Percentiles rank a stretch among this genome's conserved stretches.
phyloP scores from a whole-genome alignment of 1,140 invertebrate genomes.

The Drosophila parabipectinata region DNA sequence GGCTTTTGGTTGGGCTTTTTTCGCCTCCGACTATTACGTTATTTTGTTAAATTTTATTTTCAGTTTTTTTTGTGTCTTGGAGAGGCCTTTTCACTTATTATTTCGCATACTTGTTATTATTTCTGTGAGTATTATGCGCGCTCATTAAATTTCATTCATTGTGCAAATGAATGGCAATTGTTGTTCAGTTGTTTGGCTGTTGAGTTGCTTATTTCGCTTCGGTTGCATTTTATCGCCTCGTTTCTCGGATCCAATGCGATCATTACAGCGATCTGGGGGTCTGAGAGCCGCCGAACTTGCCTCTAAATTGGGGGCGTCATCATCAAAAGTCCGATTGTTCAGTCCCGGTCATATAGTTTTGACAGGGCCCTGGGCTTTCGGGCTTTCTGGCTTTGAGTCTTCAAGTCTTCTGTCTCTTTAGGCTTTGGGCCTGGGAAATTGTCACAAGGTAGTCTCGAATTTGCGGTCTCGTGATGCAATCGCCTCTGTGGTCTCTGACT shows the following conservation, averaged over 20 bases:
- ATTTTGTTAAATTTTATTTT: slow-evolving; percentile 8
- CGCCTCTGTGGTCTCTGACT: slow-evolving; percentile 31
- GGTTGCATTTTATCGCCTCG: slow-evolving; percentile 49
- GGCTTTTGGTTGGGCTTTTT: slow-evolving; percentile 14
- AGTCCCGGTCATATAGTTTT: slow-evolving; percentile 10
- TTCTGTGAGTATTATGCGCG: slow-evolving; percentile 31
- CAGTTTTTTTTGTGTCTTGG: slow-evolving; percentile 15
- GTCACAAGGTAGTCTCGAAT: slow-evolving; percentile 32
- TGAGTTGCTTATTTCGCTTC: slow-evolving; percentile 7
- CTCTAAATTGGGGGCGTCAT: slow-evolving; percentile 40
- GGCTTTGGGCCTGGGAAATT: slow-evolving; percentile 24
- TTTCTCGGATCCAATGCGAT: slow-evolving; percentile 35
- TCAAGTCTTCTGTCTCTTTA: no score
- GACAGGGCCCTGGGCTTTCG: slow-evolving; percentile 5
- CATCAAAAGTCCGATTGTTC: slow-evolving; percentile 34
- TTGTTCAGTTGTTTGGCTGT: slow-evolving; percentile 12
- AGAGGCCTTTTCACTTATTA: slow-evolving; percentile 41
- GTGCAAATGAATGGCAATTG: slow-evolving; percentile 73
- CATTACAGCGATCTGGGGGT: slow-evolving; percentile 12
- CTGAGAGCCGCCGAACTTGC: slow-evolving; percentile 11
- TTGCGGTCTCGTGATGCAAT: slow-evolving; percentile 39
- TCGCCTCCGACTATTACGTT: slow-evolving; percentile 9
- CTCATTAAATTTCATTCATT: slow-evolving; percentile 71
- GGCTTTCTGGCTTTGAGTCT: background rate
- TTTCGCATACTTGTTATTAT: slow-evolving; percentile 49